Evolutionary conservation across 2,888 invertebrate species (phyloP).

Genomic region (Diloba caeruleocephala): DNA sequence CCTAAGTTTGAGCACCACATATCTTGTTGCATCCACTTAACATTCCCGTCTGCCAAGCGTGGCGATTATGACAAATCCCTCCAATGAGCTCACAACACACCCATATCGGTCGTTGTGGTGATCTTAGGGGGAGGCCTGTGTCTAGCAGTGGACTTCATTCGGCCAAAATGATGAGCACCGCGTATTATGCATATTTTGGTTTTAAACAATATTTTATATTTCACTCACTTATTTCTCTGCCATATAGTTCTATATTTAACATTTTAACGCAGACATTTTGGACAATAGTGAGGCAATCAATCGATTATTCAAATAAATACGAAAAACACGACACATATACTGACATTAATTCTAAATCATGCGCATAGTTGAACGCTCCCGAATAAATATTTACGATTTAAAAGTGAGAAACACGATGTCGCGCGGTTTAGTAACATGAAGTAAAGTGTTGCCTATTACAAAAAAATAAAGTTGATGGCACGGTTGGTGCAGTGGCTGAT

Average conservation of each 20-base stretch:
- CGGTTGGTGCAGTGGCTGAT: too few species aligned
- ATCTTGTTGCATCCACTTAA: too few species aligned
- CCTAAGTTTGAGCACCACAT: too few species aligned
- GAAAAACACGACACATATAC: slow-evolving; percentile 31
- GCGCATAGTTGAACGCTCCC: slow-evolving; percentile 48
- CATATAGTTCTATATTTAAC: not conserved
- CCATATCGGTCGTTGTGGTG: too few species aligned
- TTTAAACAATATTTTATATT: too few species aligned
- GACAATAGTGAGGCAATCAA: slow-evolving; percentile 12
- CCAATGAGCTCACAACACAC: too few species aligned
- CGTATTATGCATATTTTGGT: too few species aligned
- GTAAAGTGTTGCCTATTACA: slow-evolving; percentile 20
- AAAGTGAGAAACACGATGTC: slow-evolving; percentile 45
- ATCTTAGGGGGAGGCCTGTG: too few species aligned
- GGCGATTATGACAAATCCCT: too few species aligned
- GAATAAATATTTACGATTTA: slow-evolving; percentile 40
- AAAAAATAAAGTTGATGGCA: not conserved
- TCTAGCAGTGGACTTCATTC: too few species aligned
- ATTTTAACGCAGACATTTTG: slow-evolving; percentile 8
- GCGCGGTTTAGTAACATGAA: slow-evolving; percentile 12
- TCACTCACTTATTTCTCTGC: not conserved
- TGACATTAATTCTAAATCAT: slow-evolving; percentile 51
- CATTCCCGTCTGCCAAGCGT: too few species aligned
- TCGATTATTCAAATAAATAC: slow-evolving; percentile 46
- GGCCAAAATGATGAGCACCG: too few species aligned